Conservation (phyloP, 2,888 invertebrate species). For the Phengaris alcon region DNA sequence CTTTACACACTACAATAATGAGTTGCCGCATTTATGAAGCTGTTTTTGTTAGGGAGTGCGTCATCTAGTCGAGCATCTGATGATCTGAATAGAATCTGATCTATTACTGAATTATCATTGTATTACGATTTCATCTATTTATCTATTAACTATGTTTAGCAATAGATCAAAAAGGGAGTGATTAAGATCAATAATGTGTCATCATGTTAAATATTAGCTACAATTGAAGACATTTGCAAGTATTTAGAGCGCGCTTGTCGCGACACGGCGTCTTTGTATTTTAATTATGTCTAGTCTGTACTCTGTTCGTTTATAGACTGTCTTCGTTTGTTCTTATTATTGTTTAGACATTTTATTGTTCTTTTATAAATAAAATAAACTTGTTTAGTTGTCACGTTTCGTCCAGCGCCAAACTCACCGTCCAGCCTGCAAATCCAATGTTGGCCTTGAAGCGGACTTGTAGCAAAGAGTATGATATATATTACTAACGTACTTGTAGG, state of each 20-base stretch:
- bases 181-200: not conserved
- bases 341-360: not conserved
- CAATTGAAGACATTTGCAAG: conserved; percentile 11
- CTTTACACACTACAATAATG: no score
- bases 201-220: not conserved
- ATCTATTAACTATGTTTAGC: not conserved
- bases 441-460: no score
- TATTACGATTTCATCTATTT: not conserved
- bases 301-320: not conserved
- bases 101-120: not conserved
- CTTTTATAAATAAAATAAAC: no score
- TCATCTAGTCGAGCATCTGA: no score
- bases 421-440: no score
- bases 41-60: no score
- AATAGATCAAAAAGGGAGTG: conserved; percentile 1
- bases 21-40: no score
- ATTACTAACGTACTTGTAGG: no score
- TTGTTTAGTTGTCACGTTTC: no score
- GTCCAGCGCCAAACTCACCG: no score
- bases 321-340: not conserved
- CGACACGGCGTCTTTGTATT: conserved; percentile 1
- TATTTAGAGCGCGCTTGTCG: not conserved
- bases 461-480: no score
- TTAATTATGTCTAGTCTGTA: not conserved
- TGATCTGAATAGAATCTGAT: no score